Evolutionary conservation across 2,113 vertebrate genomes (phyloP).

Genomic region (Eonycteris spelaea): DNA sequence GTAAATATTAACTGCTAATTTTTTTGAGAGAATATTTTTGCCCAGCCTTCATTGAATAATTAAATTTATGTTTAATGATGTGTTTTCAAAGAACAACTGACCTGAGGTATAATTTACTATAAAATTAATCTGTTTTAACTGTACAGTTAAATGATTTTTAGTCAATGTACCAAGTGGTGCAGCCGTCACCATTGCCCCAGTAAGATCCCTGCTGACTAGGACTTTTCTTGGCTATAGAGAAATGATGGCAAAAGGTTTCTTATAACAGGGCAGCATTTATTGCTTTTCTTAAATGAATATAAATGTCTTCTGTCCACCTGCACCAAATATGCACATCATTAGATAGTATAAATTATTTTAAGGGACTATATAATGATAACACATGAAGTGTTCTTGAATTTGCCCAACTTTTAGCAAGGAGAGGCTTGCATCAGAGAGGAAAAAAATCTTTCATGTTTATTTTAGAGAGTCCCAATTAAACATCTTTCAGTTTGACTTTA

Average conservation of each 20-base stretch:
- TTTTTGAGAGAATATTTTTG: slow-evolving; percentile 20
- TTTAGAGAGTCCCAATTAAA: slow-evolving; percentile 36
- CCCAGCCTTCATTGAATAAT: not conserved
- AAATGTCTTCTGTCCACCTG: not conserved
- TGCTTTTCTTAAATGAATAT: not conserved
- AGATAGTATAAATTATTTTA: slow-evolving; percentile 14
- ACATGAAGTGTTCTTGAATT: not conserved
- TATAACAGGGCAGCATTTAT: not conserved
- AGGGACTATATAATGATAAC: not conserved
- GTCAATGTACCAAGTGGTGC: not conserved
- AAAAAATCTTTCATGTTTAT: slow-evolving; percentile 41
- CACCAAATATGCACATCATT: not conserved
- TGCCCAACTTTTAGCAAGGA: slow-evolving; percentile 2
- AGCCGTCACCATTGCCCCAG: not conserved
- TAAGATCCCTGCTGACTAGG: not conserved
- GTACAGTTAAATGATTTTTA: not conserved
- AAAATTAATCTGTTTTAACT: slow-evolving; percentile 1
- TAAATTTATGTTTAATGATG: not conserved
- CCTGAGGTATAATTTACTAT: not conserved
- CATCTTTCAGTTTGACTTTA: slow-evolving; percentile 47
- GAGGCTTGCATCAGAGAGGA: slow-evolving; percentile 17
- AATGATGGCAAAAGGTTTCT: not conserved
- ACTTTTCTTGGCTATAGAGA: not conserved
- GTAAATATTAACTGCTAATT: not conserved
- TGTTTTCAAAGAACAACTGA: not conserved